phyloP scores from a whole-genome alignment of 2,113 vertebrate species.

The Sinocyclocheilus rhinocerous region DNA sequence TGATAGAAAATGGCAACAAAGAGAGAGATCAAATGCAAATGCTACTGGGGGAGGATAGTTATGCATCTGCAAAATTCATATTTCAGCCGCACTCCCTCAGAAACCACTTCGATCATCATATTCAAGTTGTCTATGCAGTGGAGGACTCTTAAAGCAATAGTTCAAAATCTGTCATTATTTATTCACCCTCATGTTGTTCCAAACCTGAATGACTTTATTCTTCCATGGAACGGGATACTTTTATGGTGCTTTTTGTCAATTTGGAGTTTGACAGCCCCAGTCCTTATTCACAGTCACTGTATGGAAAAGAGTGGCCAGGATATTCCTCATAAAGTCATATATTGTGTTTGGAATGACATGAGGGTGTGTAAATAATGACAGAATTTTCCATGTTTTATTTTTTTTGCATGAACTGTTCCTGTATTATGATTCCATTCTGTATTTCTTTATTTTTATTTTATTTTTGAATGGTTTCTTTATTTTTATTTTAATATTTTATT shows the following conservation, averaged over 20 bases:
- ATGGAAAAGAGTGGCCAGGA: background rate
- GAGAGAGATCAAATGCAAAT: slow-evolving; percentile 10
- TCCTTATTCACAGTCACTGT: background rate
- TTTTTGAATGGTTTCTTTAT: background rate
- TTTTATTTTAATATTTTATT: too few relatives aligned
- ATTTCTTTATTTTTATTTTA: background rate
- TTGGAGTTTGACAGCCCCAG: background rate
- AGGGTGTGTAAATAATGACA: background rate
- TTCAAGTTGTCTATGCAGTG: background rate
- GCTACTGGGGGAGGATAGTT: slow-evolving; percentile 7
- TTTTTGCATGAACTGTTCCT: background rate
- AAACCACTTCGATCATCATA: slow-evolving; percentile 20
- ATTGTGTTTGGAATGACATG: background rate
- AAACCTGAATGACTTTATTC: slow-evolving; percentile 6
- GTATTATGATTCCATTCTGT: background rate
- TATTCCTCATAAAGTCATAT: slow-evolving; percentile 2
- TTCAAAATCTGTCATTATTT: slow-evolving; percentile 10
- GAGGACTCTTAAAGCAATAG: background rate
- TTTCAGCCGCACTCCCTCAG: slow-evolving; percentile 7
- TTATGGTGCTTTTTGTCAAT: background rate
- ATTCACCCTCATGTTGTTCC: slow-evolving; percentile 6
- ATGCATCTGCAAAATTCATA: slow-evolving; percentile 25
- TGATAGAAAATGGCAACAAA: background rate
- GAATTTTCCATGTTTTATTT: background rate
- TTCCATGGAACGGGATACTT: slow-evolving; percentile 10